Percentiles rank a stretch among this genome's conserved stretches.
Evolutionary conservation across 2,797 vertebrate species (phyloP).

Genomic region (Sus cebifrons): DNA sequence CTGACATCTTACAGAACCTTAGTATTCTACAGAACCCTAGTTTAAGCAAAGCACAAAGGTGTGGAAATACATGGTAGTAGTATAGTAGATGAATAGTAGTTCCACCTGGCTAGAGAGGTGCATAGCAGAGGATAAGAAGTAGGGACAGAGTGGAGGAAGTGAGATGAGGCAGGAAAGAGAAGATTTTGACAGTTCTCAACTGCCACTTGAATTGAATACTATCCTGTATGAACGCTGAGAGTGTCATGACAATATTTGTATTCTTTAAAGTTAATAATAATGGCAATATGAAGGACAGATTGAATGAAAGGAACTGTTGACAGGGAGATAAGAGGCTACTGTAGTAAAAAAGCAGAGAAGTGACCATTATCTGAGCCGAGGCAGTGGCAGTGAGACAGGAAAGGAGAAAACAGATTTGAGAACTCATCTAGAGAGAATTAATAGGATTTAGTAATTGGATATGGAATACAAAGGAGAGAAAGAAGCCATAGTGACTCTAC

Average conservation of each 20-base stretch:
- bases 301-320: neutral
- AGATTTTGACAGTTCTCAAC: conserved; percentile 37
- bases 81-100: neutral
- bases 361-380: neutral
- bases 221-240: neutral
- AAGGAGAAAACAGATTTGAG: neutral
- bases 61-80: neutral
- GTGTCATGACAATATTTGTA: neutral
- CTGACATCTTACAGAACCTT: neutral
- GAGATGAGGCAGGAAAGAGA: neutral
- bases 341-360: neutral
- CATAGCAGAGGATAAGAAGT: neutral
- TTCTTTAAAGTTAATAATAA: conserved; percentile 37
- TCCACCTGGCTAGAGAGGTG: neutral
- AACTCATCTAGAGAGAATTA: conserved; percentile 8
- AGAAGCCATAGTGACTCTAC: neutral
- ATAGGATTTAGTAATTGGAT: conserved; percentile 30
- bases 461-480: neutral
- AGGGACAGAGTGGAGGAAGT: neutral
- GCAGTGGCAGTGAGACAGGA: neutral
- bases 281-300: conserved; percentile 18
- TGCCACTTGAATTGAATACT: neutral
- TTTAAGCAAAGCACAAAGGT: conserved; percentile 35
- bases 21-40: neutral
- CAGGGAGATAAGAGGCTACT: neutral